A percentile compares a stretch with the other conserved stretches of the same genome.
Conservation (phyloP, 1,140 invertebrate genomes). For the Conopomorpha cramerella region DNA sequence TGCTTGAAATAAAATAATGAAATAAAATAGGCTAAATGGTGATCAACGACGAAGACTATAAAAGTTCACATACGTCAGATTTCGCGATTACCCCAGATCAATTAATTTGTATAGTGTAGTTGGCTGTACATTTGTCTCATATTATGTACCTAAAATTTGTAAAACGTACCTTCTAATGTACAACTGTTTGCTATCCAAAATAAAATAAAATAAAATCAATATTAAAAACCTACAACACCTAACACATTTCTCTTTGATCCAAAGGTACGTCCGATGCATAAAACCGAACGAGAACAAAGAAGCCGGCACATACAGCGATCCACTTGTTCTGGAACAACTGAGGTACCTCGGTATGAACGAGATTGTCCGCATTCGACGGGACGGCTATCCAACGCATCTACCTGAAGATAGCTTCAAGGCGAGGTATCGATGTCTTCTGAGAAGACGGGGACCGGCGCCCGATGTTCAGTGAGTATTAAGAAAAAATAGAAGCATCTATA, state of each 20-base stretch:
- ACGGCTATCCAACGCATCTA: slow-evolving; percentile 92
- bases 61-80: too few species aligned
- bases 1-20: too few species aligned
- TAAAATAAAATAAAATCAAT: too few species aligned
- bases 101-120: too few species aligned
- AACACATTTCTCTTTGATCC: slow-evolving; percentile 4
- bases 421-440: slow-evolving; percentile 75
- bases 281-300: slow-evolving; percentile 91
- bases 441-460: slow-evolving; percentile 50
- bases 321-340: slow-evolving; percentile 87
- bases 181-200: too few species aligned
- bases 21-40: too few species aligned
- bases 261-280: slow-evolving; percentile 90
- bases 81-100: too few species aligned
- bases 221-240: too few species aligned
- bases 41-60: too few species aligned
- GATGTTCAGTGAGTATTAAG: slow-evolving; percentile 52
- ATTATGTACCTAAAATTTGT: too few species aligned
- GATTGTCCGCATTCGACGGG: slow-evolving; percentile 90
- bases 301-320: slow-evolving; percentile 82
- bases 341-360: slow-evolving; percentile 95
- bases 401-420: slow-evolving; percentile 77
- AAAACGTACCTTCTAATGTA: too few species aligned
- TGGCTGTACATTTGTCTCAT: too few species aligned
- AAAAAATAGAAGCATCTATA: neutral